A percentile compares a stretch with the other conserved stretches of the same genome.
These are phyloP conservation scores for Leiothrix lutea DNA, from an alignment of 2,113 vertebrate genomes.

Conservation along the genomic window DNA sequence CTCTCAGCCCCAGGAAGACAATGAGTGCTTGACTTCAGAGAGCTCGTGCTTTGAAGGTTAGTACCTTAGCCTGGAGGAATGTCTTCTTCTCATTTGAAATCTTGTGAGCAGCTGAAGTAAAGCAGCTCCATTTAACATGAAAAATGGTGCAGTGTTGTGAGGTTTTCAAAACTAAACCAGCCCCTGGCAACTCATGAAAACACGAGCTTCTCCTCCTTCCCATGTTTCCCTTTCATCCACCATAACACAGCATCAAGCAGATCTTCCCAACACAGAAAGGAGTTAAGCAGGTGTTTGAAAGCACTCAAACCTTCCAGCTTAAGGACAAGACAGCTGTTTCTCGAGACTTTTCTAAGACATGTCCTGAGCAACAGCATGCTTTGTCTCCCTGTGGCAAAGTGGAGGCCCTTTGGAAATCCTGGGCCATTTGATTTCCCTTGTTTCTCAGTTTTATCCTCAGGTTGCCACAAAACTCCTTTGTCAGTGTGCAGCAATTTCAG, in stretches of 20 bases:
- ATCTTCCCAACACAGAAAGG: background rate
- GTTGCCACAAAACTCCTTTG: background rate
- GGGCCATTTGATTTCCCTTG: background rate
- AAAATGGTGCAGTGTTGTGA: background rate
- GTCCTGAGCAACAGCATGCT: background rate
- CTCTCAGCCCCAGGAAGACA: background rate
- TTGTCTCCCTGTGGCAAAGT: background rate
- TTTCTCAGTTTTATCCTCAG: background rate
- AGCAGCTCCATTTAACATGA: background rate
- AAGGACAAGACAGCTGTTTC: background rate
- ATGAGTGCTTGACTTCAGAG: background rate
- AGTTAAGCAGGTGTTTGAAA: background rate
- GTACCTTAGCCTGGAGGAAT: constrained; percentile 11
- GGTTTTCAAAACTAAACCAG: background rate
- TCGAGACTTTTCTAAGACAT: background rate
- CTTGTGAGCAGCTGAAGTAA: background rate
- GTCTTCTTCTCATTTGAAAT: background rate
- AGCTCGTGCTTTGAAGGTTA: background rate
- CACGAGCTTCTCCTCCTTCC: background rate
- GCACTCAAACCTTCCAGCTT: background rate
- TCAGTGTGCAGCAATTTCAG: background rate
- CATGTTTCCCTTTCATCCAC: background rate
- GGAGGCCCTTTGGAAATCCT: background rate
- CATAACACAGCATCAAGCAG: background rate
- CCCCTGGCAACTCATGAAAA: background rate